A percentile compares a stretch with the other conserved stretches of the same genome.
Evolutionary conservation across 2,113 vertebrate species (phyloP).

Genomic region (Mystacornis crossleyi): DNA sequence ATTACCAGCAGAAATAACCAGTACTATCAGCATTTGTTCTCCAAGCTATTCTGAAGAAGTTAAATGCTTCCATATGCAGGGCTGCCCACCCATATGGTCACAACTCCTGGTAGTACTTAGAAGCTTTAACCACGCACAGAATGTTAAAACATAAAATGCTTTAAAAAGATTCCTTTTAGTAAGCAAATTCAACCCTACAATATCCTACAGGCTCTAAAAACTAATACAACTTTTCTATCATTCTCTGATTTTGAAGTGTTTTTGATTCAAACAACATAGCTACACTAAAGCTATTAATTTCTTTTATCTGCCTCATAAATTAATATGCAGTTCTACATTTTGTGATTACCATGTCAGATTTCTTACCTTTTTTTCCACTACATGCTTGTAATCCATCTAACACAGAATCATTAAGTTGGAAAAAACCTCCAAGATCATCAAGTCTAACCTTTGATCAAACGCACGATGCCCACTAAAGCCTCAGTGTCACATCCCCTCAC

Average conservation of each 20-base stretch:
- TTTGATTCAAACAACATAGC: not conserved
- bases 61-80: not conserved
- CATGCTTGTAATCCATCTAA: not conserved
- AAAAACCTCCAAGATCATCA: not conserved
- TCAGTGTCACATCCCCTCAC: not conserved
- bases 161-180: not conserved
- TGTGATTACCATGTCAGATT: not conserved
- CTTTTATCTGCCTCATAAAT: not conserved
- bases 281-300: not conserved
- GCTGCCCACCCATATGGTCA: constrained; percentile 24
- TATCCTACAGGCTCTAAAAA: not conserved
- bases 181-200: not conserved
- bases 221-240: not conserved
- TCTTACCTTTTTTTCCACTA: not conserved
- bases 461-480: not conserved
- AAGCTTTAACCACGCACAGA: not conserved
- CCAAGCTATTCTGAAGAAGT: not conserved
- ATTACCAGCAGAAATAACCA: constrained; percentile 14
- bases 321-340: not conserved
- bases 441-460: not conserved
- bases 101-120: constrained; percentile 1
- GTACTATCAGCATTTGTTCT: constrained; percentile 15
- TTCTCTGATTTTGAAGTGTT: not conserved
- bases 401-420: not conserved
- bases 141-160: not conserved